Conservation (phyloP, 2,113 vertebrate genomes). For the Platichthys flesus region DNA sequence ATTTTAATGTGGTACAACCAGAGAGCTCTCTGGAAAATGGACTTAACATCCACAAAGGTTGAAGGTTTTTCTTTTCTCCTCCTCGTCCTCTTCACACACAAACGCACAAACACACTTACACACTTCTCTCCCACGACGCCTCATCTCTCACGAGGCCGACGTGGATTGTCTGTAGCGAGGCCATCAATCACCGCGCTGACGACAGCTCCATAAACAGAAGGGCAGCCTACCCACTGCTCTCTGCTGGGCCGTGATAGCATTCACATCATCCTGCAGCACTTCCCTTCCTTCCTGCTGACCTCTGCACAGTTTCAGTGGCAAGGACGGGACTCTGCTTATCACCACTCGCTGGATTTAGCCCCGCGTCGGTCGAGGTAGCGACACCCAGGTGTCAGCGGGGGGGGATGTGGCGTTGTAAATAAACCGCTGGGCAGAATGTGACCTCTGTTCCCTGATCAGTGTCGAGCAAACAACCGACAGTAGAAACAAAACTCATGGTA, state of each 20-base stretch:
- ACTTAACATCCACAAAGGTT: background rate
- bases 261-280: slow-evolving; percentile 55
- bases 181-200: slow-evolving; percentile 65
- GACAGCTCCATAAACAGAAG: slow-evolving; percentile 66
- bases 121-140: background rate
- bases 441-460: slow-evolving; percentile 18
- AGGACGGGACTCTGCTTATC: slow-evolving; percentile 66
- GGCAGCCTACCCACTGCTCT: slow-evolving; percentile 37
- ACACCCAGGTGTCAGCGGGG: slow-evolving; percentile 39
- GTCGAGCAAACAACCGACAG: slow-evolving; percentile 6
- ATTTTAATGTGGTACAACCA: background rate
- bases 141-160: slow-evolving; percentile 15
- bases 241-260: slow-evolving; percentile 73
- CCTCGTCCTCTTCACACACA: background rate
- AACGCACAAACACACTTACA: slow-evolving; percentile 8
- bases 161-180: slow-evolving; percentile 42
- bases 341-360: slow-evolving; percentile 54
- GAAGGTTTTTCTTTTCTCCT: background rate
- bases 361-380: slow-evolving; percentile 17
- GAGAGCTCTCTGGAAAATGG: background rate
- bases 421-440: slow-evolving; percentile 20
- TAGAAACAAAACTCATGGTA: background rate
- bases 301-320: slow-evolving; percentile 44
- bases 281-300: slow-evolving; percentile 73
- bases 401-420: slow-evolving; percentile 26